Evolutionary conservation across 2,888 invertebrate genomes (phyloP), one percentile per base, ranked within the genome.

Genomic region (Prionchulus punctatus): DNA sequence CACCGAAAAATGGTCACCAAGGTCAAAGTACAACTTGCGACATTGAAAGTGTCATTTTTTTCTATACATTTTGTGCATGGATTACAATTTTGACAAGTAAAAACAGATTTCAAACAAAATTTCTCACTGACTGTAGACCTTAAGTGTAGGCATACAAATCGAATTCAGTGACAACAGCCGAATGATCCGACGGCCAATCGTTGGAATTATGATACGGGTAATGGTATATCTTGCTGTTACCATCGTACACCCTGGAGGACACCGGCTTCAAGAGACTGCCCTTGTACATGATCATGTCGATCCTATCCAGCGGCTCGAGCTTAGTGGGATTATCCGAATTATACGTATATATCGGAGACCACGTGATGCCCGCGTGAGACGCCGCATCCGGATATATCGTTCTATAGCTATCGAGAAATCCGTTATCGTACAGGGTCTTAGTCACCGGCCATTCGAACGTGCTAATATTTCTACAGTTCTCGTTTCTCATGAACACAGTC

Each of bases 151-250:
- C n/a, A n/a, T n/a, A n/a, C n/a, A n/a, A n/a, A n/a, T n/a, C n/a
- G n/a, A 45, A 45, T n/a, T 45, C 45, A 45, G 43, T 27, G 1
- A 57, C 42, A 26, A 57, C 53, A 2, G 53, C 36, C 21, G 26
- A 4, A 25, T 68, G 68, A 58, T 69, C 67, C 1, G 65, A 64
- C 1, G 68, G 68, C 50, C 63, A 68, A 49, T 66, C 67, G 56
- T 68, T 68, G 2, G 62, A 48, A 55, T 55, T 43, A 47, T 68
- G 65, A 55, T 63, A 55, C 2, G 68, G 68, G 12, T 64, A 65
- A 4, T 60, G 58, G 18, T 57, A 57, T 21, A 64, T 55, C 3
- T 60, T 60, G 53, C 63, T 60, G 21, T 54, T 56, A 30, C 67
- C 67, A 7, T 59, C 51, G 51, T 65, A 67, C 1, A 60, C 61